Evolutionary conservation across 2,888 invertebrate species (phyloP).

Genomic region (Scaptomyza flava): DNA sequence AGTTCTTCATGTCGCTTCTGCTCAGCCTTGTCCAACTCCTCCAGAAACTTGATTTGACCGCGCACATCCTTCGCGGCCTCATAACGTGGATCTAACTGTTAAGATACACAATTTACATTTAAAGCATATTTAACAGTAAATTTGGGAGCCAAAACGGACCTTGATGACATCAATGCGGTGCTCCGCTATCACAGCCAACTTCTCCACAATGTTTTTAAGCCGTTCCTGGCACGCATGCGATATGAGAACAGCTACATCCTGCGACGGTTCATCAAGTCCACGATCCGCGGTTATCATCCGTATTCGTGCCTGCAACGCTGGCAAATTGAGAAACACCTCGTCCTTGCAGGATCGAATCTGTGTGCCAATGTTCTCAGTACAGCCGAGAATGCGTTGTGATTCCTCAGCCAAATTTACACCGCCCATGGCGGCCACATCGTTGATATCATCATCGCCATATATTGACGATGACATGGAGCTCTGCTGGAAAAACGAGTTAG

Average conservation of each 20-base stretch:
- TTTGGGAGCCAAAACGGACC: slow-evolving; percentile 84
- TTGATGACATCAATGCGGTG: slow-evolving; percentile 97
- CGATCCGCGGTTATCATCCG: slow-evolving; percentile 90
- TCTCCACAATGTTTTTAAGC: slow-evolving; percentile 95
- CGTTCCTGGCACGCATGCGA: slow-evolving; percentile 98
- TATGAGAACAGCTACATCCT: slow-evolving; percentile 95
- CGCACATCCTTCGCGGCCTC: slow-evolving; percentile 95
- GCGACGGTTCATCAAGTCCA: slow-evolving; percentile 92
- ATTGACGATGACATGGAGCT: slow-evolving; percentile 85
- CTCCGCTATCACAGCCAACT: slow-evolving; percentile 96
- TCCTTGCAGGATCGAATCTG: slow-evolving; percentile 97
- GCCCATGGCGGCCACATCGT: slow-evolving; percentile 99
- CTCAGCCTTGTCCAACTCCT: slow-evolving; percentile 97
- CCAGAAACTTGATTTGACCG: slow-evolving; percentile 97
- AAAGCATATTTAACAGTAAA: not conserved
- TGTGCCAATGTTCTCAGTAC: slow-evolving; percentile 94
- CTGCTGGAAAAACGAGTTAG: slow-evolving; percentile 86
- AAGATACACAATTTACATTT: slow-evolving; percentile 31
- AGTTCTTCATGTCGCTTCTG: slow-evolving; percentile 97
- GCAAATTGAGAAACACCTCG: slow-evolving; percentile 92
- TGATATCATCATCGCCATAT: slow-evolving; percentile 97
- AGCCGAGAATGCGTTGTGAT: slow-evolving; percentile 95
- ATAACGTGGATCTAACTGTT: slow-evolving; percentile 92
- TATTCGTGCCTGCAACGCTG: slow-evolving; percentile 91
- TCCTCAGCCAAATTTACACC: slow-evolving; percentile 99